A percentile compares a stretch with the other conserved stretches of the same genome.
Conservation (phyloP, 2,888 invertebrate genomes). For the Vannuccia rotundouncinata region DNA sequence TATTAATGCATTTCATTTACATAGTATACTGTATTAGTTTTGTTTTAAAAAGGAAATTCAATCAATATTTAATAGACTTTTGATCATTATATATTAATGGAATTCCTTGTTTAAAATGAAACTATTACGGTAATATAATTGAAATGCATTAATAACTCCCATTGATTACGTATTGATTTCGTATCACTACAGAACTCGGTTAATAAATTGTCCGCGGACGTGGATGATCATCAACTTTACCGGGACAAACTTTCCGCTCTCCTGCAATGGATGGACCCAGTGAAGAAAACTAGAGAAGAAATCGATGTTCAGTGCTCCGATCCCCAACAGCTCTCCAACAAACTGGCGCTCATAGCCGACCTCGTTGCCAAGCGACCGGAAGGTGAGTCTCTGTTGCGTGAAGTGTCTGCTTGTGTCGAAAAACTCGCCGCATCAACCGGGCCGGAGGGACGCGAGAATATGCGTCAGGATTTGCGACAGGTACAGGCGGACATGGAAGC, state of each 20-base stretch:
- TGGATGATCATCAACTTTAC: neutral
- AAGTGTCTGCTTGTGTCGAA: neutral
- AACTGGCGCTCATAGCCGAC: neutral
- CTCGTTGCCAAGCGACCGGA: neutral
- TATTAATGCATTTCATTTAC: too few relatives aligned
- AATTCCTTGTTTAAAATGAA: too few relatives aligned
- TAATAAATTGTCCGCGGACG: neutral
- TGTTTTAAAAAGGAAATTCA: too few relatives aligned
- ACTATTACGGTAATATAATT: too few relatives aligned
- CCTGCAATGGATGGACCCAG: neutral
- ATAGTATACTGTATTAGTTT: too few relatives aligned
- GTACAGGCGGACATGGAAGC: neutral
- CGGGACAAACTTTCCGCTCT: neutral
- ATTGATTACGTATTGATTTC: too few relatives aligned
- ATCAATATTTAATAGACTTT: too few relatives aligned
- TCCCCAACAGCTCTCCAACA: neutral
- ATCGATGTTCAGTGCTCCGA: neutral
- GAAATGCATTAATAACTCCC: too few relatives aligned
- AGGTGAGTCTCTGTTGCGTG: neutral
- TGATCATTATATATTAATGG: too few relatives aligned
- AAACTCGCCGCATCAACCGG: neutral
- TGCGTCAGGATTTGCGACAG: constrained; percentile 7
- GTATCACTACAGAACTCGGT: neutral
- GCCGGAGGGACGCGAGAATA: neutral
- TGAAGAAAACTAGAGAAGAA: neutral